These are phyloP conservation scores for Pristionchus exspectatus DNA, from an alignment of 2,888 invertebrate species.

Conservation along the genomic window DNA sequence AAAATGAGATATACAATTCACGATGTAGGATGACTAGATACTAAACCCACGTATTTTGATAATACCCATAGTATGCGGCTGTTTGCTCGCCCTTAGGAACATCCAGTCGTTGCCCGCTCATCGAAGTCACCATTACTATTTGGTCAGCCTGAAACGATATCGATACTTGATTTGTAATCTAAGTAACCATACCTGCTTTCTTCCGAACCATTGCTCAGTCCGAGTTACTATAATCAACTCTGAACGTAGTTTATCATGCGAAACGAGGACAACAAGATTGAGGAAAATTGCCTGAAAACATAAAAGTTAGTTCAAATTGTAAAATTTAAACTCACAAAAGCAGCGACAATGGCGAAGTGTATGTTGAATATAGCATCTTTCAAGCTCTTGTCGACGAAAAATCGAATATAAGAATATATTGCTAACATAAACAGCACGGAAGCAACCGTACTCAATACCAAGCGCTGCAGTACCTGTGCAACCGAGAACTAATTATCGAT, in stretches of 20 bases:
- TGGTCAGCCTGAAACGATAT: background rate
- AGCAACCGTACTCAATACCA: constrained; percentile 3
- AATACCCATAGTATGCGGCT: background rate
- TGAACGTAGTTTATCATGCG: background rate
- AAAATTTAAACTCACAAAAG: background rate
- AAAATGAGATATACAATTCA: no score
- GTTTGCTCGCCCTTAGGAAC: background rate
- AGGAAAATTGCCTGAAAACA: background rate
- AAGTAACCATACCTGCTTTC: background rate
- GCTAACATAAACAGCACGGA: background rate
- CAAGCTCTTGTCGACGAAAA: background rate
- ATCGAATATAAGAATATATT: constrained; percentile 24
- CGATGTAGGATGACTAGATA: background rate
- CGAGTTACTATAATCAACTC: background rate
- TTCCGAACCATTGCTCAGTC: background rate
- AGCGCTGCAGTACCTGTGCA: background rate
- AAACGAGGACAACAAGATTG: background rate
- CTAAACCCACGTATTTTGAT: background rate
- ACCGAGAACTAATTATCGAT: background rate
- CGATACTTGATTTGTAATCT: background rate
- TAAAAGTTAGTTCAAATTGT: background rate
- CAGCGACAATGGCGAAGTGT: background rate
- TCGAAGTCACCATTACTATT: background rate
- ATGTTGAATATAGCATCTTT: background rate
- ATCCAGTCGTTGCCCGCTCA: background rate